Base-by-base conservation (phyloP, 2,888 invertebrate species). In the Diploptera punctata region DNA sequence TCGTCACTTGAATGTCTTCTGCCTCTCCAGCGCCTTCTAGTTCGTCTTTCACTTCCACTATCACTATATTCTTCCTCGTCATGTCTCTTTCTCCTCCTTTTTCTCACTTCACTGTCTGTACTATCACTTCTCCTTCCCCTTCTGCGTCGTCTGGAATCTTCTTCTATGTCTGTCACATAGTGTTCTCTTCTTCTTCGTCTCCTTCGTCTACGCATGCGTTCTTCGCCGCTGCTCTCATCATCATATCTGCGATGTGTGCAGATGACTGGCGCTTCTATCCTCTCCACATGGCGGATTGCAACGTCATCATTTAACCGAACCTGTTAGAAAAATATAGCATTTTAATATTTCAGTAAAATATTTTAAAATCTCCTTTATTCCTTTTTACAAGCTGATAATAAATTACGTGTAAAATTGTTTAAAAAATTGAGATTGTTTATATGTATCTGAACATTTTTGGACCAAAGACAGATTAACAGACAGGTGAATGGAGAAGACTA, bases 271-370 rank as follows among this genome's bases (percentile, higher is more conserved):
- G 69, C 75, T 10, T 74, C 76, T 19, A 26, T 79, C 79, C 24
- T 77, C 67, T 77, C 77, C 68, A 62, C 77, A 79, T 74, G 77
- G 13, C 75, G 76, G 24, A 77, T 77, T 44, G 77, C 77, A 38
- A 79, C 75, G 72, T 79, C 79, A 54, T 79, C 79, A 68, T 79
- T 81, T 38, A 82, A 75, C 19, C 81, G 81, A 2, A 83, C 76
- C 77, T 82, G 70, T n/a, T 73, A 29, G n/a, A 68, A 65, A 65
- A 47, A n/a, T 13, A 52, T 24, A 65, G 13, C 9, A 10, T 26
- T 18, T 3, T 21, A 52, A 13, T 21, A 57, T 16, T 54, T 31
- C 21, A 18, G 10, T 38, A 68, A 1, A 61, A 16, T n/a, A 18
- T 33, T 31, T 5, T 2, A 61, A 5, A 3, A 3, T 29, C 3